Conservation (phyloP, 1,140 invertebrate genomes). For the Drosophila sucinea region DNA sequence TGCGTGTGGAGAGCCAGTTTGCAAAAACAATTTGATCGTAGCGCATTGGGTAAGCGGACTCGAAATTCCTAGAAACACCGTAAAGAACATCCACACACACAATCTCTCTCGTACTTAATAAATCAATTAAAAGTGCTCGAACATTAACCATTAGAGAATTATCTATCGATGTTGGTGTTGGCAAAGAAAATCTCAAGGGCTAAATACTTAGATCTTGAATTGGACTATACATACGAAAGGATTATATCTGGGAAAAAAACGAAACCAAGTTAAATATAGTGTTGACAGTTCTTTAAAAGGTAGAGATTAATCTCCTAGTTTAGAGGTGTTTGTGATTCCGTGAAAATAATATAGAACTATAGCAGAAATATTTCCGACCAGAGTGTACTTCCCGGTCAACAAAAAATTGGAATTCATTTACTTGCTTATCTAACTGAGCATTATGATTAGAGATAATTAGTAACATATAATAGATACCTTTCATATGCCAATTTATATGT, state of each 20-base stretch:
- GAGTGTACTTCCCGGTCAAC: too few species aligned
- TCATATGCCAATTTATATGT: not conserved
- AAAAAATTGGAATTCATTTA: not conserved
- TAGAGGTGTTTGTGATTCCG: too few species aligned
- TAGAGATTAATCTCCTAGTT: too few species aligned
- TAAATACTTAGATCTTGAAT: not conserved
- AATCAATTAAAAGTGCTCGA: not conserved
- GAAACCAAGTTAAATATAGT: too few species aligned
- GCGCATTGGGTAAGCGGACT: slow-evolving; percentile 54
- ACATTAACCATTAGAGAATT: not conserved
- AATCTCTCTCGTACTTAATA: slow-evolving; percentile 12
- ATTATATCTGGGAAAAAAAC: too few species aligned
- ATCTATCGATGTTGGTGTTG: not conserved
- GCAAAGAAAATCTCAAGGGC: not conserved
- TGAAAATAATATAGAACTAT: too few species aligned
- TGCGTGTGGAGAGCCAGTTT: slow-evolving; percentile 41
- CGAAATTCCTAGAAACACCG: slow-evolving; percentile 26
- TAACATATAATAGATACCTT: not conserved
- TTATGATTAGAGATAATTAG: not conserved
- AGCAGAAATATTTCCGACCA: too few species aligned
- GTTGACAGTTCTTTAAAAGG: too few species aligned
- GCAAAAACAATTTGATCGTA: slow-evolving; percentile 49
- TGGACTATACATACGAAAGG: too few species aligned
- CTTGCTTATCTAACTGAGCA: slow-evolving; percentile 10
- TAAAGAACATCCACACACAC: slow-evolving; percentile 3